Conservation (phyloP, 2,113 vertebrate species). For the Columba janthina region DNA sequence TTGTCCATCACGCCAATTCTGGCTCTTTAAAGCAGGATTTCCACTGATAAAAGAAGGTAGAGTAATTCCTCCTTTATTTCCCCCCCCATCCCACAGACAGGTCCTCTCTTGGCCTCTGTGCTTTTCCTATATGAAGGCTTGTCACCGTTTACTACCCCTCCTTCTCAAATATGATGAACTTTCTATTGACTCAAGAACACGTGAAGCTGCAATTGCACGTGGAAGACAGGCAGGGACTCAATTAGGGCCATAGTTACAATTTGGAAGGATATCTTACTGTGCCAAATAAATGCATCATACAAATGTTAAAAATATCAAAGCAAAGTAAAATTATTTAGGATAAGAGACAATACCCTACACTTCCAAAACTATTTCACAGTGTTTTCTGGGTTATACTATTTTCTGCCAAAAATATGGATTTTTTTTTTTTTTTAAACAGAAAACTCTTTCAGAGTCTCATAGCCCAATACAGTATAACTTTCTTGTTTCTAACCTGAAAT, state of each 20-base stretch:
- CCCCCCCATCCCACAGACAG: fast-evolving
- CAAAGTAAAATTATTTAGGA: background rate
- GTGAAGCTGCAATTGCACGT: background rate
- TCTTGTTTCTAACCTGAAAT: background rate
- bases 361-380: background rate
- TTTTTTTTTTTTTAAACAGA: background rate
- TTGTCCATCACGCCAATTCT: background rate
- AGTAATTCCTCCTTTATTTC: background rate
- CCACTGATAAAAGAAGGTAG: background rate
- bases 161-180: background rate
- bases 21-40: background rate
- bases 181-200: background rate
- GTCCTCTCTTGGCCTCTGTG: background rate
- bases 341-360: background rate
- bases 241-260: background rate
- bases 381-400: background rate
- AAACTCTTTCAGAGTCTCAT: background rate
- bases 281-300: background rate
- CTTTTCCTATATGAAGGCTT: background rate
- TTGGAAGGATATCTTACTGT: background rate
- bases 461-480: background rate
- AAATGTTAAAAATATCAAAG: background rate
- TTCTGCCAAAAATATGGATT: background rate
- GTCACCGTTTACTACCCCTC: background rate
- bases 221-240: background rate